Evolutionary conservation across 2,797 vertebrate genomes (phyloP).

Genomic region (Sebastes variabilis): DNA sequence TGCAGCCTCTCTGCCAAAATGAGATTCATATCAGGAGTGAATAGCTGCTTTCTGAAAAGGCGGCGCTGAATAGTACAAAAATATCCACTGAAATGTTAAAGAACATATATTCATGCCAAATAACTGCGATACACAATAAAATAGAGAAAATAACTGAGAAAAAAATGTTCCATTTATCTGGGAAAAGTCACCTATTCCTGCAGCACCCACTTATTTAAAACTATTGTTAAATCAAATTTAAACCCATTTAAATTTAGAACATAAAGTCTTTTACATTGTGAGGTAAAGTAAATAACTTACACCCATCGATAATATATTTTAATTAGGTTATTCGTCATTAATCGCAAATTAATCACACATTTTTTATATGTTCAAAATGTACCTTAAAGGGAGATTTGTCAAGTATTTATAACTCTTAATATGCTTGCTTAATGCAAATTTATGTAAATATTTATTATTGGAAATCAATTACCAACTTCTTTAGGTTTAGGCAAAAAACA

Average conservation of each 20-base stretch:
- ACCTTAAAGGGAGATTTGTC: no score
- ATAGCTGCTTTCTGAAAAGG: conserved; percentile 57
- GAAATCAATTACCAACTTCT: no score
- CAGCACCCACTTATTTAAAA: background rate
- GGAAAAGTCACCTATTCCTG: background rate
- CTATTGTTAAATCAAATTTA: background rate
- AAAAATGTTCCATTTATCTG: background rate
- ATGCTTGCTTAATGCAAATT: no score
- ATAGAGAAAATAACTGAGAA: conserved; percentile 1
- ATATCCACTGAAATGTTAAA: conserved; percentile 55
- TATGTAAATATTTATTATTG: no score
- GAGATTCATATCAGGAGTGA: conserved; percentile 79
- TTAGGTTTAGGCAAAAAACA: no score
- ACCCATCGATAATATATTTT: background rate
- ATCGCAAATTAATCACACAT: no score
- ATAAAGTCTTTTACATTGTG: no score
- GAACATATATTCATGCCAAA: conserved; percentile 38
- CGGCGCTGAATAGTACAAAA: conserved; percentile 47
- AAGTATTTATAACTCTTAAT: no score
- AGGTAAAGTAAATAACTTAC: background rate
- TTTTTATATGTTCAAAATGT: no score
- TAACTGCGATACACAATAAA: conserved; percentile 26
- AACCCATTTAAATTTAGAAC: no score
- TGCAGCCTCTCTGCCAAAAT: conserved; percentile 74
- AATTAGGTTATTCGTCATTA: no score